Conservation (phyloP, 2,113 vertebrate genomes). For the Clarias gariepinus region DNA sequence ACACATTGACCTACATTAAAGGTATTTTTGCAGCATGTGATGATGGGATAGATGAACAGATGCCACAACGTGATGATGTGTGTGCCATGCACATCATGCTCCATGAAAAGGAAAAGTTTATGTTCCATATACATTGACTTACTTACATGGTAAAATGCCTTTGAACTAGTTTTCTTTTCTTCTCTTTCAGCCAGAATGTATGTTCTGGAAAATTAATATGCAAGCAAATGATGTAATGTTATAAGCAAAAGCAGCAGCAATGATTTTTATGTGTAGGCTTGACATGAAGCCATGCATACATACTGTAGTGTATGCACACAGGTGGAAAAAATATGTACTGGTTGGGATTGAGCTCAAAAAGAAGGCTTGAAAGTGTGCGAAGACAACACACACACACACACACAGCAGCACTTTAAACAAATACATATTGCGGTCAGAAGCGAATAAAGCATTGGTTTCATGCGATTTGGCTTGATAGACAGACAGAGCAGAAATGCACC, state of each 20-base stretch:
- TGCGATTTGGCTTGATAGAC: conserved; percentile 3
- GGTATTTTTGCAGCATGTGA: background rate
- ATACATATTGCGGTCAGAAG: background rate
- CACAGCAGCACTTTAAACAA: conserved; percentile 8
- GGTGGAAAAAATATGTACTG: conserved; percentile 6
- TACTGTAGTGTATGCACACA: background rate
- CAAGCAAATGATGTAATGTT: background rate
- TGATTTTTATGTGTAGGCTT: background rate
- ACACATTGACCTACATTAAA: background rate
- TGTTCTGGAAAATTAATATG: conserved; percentile 5
- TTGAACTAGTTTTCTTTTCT: conserved; percentile 5
- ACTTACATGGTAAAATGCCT: conserved; percentile 5
- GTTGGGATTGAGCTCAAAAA: conserved; percentile 8
- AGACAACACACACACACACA: background rate
- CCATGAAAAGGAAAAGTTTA: background rate
- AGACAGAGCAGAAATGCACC: background rate
- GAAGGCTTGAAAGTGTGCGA: background rate
- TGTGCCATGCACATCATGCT: background rate
- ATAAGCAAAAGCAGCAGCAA: conserved; percentile 18
- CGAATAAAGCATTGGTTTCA: background rate
- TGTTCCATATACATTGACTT: background rate
- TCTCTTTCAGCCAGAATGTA: background rate
- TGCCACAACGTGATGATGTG: background rate
- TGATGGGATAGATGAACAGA: background rate
- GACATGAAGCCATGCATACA: background rate